phyloP scores from a whole-genome alignment of 2,888 invertebrate genomes.

The Agonopterix heracliana region DNA sequence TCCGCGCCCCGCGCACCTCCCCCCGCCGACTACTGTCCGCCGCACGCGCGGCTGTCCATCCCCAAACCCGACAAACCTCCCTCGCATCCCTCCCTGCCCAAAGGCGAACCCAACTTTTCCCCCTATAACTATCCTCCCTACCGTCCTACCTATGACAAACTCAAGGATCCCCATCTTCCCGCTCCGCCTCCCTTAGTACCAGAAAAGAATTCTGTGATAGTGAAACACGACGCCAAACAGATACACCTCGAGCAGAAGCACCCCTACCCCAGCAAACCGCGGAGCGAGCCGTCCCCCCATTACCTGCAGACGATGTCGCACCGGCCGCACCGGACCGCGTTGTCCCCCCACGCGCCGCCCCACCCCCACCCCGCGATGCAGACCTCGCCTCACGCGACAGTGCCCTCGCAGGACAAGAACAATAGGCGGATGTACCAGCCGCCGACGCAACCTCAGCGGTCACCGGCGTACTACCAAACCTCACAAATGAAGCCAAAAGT shows the following conservation, averaged over 20 bases:
- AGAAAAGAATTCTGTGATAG: slow-evolving; percentile 87
- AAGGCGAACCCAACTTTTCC: slow-evolving; percentile 81
- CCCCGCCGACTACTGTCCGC: slow-evolving; percentile 36
- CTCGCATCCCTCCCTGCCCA: slow-evolving; percentile 59
- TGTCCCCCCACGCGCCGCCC: slow-evolving; percentile 74
- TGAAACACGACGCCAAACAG: slow-evolving; percentile 84
- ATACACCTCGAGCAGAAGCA: slow-evolving; percentile 76
- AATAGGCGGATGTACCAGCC: slow-evolving; percentile 50
- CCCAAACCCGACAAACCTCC: slow-evolving; percentile 54
- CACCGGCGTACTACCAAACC: slow-evolving; percentile 67
- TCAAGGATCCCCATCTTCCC: slow-evolving; percentile 77
- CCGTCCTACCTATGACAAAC: slow-evolving; percentile 76
- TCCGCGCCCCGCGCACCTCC: slow-evolving; percentile 34
- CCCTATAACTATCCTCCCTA: slow-evolving; percentile 81
- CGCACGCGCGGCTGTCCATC: slow-evolving; percentile 45
- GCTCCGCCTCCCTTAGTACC: slow-evolving; percentile 81
- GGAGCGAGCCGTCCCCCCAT: slow-evolving; percentile 72
- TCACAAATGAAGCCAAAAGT: slow-evolving; percentile 80
- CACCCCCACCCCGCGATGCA: slow-evolving; percentile 67
- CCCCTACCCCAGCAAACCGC: slow-evolving; percentile 76
- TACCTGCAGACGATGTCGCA: slow-evolving; percentile 72
- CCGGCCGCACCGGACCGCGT: slow-evolving; percentile 63
- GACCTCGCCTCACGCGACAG: slow-evolving; percentile 51
- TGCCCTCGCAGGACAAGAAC: slow-evolving; percentile 43
- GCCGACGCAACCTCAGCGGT: slow-evolving; percentile 51